These are phyloP conservation scores for Oreohelix idahoensis DNA, from an alignment of 1,140 invertebrate genomes.

Conservation along the genomic window DNA sequence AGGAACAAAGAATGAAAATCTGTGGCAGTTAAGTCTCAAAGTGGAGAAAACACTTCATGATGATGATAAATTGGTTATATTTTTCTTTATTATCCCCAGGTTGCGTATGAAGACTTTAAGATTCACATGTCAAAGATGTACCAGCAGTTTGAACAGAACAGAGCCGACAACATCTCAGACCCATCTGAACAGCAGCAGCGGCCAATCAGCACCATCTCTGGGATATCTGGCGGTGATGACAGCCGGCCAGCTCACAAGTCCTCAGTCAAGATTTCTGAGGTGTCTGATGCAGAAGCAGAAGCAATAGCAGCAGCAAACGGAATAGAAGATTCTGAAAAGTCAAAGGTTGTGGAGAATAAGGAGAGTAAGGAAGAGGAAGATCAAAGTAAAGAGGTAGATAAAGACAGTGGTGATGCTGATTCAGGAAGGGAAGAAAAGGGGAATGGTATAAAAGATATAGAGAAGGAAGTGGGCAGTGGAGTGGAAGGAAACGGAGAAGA, in stretches of 20 bases:
- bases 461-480: slow-evolving; percentile 15
- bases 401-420: slow-evolving; percentile 12
- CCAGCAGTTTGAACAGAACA: slow-evolving; percentile 93
- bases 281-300: slow-evolving; percentile 50
- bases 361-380: slow-evolving; percentile 1
- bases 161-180: slow-evolving; percentile 94
- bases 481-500: too few relatives aligned
- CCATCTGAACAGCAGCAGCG: slow-evolving; percentile 90
- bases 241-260: slow-evolving; percentile 56
- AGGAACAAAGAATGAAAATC: too few relatives aligned
- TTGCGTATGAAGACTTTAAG: slow-evolving; percentile 91
- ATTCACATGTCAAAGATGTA: slow-evolving; percentile 82
- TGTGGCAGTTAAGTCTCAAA: too few relatives aligned
- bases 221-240: slow-evolving; percentile 70
- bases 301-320: slow-evolving; percentile 17
- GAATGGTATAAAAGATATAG: slow-evolving; percentile 31
- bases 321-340: not conserved
- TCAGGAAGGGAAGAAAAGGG: slow-evolving; percentile 8
- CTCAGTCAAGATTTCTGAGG: slow-evolving; percentile 65
- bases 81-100: slow-evolving; percentile 45
- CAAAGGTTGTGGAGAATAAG: not conserved
- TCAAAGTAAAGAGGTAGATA: not conserved
- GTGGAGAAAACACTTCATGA: too few relatives aligned
- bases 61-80: too few relatives aligned
- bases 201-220: slow-evolving; percentile 95